phyloP scores from a whole-genome alignment of 2,797 vertebrate genomes.

The Sebastes vulpes region DNA sequence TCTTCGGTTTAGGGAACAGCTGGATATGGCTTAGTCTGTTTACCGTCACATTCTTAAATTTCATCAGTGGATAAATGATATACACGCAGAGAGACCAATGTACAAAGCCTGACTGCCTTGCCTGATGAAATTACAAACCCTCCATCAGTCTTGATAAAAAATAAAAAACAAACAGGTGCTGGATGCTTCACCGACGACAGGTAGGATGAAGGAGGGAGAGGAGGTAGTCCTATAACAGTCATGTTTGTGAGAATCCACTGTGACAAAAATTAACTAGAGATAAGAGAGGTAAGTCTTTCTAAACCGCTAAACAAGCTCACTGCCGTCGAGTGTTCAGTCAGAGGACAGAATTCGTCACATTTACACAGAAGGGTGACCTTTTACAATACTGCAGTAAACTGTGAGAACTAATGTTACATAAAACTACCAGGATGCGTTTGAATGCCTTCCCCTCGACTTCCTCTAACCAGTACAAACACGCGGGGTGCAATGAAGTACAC shows the following conservation, averaged over 20 bases:
- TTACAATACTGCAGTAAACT: constrained; percentile 53
- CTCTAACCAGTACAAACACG: constrained; percentile 15
- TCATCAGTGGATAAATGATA: constrained; percentile 58
- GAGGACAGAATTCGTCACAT: not conserved
- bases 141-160: constrained; percentile 5
- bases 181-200: constrained; percentile 9
- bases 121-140: constrained; percentile 39
- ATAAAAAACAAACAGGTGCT: constrained; percentile 18
- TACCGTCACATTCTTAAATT: constrained; percentile 71
- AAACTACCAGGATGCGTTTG: constrained; percentile 23
- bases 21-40: constrained; percentile 81
- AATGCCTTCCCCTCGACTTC: constrained; percentile 22
- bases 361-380: constrained; percentile 30
- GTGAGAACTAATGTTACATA: constrained; percentile 18
- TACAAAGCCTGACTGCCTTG: constrained; percentile 35
- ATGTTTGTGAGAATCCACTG: constrained; percentile 39
- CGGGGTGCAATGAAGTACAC: constrained; percentile 45
- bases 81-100: constrained; percentile 23
- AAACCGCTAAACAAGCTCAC: not conserved
- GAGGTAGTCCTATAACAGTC: constrained; percentile 78
- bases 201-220: constrained; percentile 51
- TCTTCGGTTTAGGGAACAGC: constrained; percentile 63
- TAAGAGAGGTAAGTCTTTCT: not conserved
- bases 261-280: constrained; percentile 25
- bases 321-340: not conserved